Evolutionary conservation across 2,888 invertebrate species (phyloP).

Genomic region (Mythimna impura): DNA sequence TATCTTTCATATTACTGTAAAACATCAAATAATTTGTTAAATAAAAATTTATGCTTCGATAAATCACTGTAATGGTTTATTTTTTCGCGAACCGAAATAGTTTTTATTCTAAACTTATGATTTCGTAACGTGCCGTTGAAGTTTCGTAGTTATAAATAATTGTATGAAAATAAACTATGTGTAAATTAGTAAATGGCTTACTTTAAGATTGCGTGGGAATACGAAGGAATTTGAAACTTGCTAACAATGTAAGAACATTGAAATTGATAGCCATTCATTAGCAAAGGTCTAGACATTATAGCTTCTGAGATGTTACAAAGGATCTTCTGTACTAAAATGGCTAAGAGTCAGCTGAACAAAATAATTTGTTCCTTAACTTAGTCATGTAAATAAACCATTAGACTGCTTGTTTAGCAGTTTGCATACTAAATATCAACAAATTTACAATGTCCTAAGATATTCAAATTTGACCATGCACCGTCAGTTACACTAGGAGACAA

Average conservation of each 20-base stretch:
- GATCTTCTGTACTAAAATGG: conserved; percentile 13
- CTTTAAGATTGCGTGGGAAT: conserved; percentile 45
- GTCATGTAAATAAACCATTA: conserved; percentile 26
- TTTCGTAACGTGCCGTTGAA: conserved; percentile 40
- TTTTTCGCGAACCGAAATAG: conserved; percentile 51
- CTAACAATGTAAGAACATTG: conserved; percentile 44
- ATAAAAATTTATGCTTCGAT: conserved; percentile 39
- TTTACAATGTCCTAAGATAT: neutral
- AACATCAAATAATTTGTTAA: conserved; percentile 48
- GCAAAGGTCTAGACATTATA: conserved; percentile 56
- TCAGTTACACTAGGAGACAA: no score
- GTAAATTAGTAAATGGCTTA: conserved; percentile 37
- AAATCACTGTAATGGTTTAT: conserved; percentile 57
- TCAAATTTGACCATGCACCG: neutral
- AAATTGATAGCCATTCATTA: conserved; percentile 56
- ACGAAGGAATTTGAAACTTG: conserved; percentile 2
- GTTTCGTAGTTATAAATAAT: conserved; percentile 40
- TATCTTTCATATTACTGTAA: conserved; percentile 45
- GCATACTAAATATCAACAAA: conserved; percentile 13
- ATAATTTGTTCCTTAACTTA: conserved; percentile 8
- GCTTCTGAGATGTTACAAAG: conserved; percentile 35
- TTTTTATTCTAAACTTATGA: conserved; percentile 19
- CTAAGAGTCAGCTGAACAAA: conserved; percentile 16
- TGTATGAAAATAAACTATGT: conserved; percentile 30
- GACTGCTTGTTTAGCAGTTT: neutral